A percentile compares a stretch with the other conserved stretches of the same genome.
Evolutionary conservation across 2,797 vertebrate species (phyloP).

Genomic region (Limosa lapponica): DNA sequence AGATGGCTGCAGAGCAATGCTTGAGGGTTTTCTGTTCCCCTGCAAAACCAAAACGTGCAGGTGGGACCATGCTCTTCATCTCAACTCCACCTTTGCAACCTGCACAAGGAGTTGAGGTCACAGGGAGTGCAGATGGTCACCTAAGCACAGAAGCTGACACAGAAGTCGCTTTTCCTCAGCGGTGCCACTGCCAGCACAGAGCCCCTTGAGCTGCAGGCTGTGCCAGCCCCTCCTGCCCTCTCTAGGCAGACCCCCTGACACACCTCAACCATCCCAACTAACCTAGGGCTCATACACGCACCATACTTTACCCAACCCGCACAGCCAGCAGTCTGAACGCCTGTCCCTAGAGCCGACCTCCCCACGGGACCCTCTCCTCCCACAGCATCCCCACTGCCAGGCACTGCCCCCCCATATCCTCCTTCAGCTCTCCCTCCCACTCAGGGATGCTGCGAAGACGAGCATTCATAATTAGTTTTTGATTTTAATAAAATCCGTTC

Average conservation of each 20-base stretch:
- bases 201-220: background rate
- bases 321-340: background rate
- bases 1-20: background rate
- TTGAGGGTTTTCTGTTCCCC: accelerated
- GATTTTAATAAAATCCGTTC: background rate
- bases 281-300: accelerated
- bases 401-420: accelerated
- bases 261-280: accelerated
- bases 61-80: background rate
- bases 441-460: background rate
- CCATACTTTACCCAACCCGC: accelerated
- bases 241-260: background rate
- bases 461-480: background rate
- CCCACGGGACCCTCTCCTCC: background rate
- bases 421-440: background rate
- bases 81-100: background rate
- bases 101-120: background rate
- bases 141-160: background rate
- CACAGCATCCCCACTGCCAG: background rate
- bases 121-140: background rate
- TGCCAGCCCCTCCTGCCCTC: background rate
- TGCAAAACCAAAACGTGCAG: accelerated
- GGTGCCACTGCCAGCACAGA: background rate
- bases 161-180: background rate
- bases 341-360: background rate